Evolutionary conservation across 37 sponge, comb jelly and placozoan species (phyloP), one percentile per base, ranked within the genome.

Genomic region (Geodia barretti): DNA sequence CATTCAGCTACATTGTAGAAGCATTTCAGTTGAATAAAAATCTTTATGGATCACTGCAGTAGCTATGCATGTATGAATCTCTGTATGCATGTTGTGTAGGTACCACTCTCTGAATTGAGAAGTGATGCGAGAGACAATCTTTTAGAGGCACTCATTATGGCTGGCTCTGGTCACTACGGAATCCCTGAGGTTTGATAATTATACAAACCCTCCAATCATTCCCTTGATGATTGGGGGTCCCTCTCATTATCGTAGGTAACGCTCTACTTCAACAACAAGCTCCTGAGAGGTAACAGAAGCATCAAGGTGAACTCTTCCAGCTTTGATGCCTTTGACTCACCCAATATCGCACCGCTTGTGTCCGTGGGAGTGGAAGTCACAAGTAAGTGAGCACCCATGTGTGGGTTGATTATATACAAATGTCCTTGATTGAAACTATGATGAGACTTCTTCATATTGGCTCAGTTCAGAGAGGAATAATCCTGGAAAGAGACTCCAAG

Each of bases 111-210:
- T 8, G 88, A 96, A 54, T 75, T 87, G 64, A 77, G 90, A 38
- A 92, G 66, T 80, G 96, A 96, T 74, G 96, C 74, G 9, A 75
- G 79, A 4, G 80, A 84, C 60, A 96, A 96, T 75, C 63, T 96
- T 3, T 71, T 90, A 0, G 96, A 84, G 40, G 75, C 96, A 2
- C 73, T 96, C 24, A 81, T 91, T 24, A 72, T 96, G 20, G 90
- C 93, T 28, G 93, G 93, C 1, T 63, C 11, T 25, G 31, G 35
- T 5, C 62, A 87, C 25, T 92, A 72, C 40, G 29, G 64, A 31
- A 90, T 96, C 23, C 88, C 93, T 62, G 96, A 96, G 91, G 95
- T 95, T 41, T 4, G 59, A 2, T n/a, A n/a, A n/a, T n/a, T n/a
- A n/a, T n/a, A n/a, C n/a, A n/a, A n/a, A n/a, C n/a, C n/a, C n/a